Evolutionary conservation across 2,113 vertebrate genomes (phyloP).

Genomic region (Aleadryas rufinucha): DNA sequence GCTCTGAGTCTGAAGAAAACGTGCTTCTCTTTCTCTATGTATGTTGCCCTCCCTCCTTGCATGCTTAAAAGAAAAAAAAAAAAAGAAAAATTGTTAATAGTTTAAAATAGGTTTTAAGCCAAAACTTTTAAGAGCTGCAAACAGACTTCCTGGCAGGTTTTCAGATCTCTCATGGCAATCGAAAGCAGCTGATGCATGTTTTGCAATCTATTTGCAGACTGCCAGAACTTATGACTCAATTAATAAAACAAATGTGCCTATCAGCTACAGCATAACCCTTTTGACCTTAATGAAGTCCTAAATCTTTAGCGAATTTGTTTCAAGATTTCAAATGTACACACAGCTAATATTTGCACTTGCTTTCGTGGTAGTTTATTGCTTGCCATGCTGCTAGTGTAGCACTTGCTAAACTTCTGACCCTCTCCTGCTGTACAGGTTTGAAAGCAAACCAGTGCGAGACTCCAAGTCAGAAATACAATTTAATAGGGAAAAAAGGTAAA

Average conservation of each 20-base stretch:
- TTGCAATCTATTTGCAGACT: slow-evolving; percentile 56
- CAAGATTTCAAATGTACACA: slow-evolving; percentile 37
- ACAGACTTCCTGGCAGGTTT: slow-evolving; percentile 71
- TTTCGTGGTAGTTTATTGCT: slow-evolving; percentile 38
- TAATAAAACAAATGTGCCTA: slow-evolving; percentile 73
- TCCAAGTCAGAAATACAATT: no score
- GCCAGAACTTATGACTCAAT: slow-evolving; percentile 73
- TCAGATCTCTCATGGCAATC: slow-evolving; percentile 69
- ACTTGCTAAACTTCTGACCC: slow-evolving; percentile 19
- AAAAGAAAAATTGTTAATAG: slow-evolving; percentile 56
- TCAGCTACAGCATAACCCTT: slow-evolving; percentile 57
- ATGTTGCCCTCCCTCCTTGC: background rate
- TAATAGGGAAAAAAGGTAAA: no score
- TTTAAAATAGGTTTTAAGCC: slow-evolving; percentile 67
- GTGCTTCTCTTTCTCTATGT: background rate
- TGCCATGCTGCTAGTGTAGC: background rate
- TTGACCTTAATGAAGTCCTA: slow-evolving; percentile 67
- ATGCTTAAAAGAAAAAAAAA: background rate
- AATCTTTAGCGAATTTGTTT: slow-evolving; percentile 52
- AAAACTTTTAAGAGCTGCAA: slow-evolving; percentile 73
- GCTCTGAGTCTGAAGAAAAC: slow-evolving; percentile 21
- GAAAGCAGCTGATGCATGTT: slow-evolving; percentile 76
- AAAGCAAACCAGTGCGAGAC: no score
- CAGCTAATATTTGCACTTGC: slow-evolving; percentile 4
- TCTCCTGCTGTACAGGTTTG: no score